A percentile compares a stretch with the other conserved stretches of the same genome.
Conservation (phyloP, 1,140 invertebrate genomes). For the Apis florea region DNA sequence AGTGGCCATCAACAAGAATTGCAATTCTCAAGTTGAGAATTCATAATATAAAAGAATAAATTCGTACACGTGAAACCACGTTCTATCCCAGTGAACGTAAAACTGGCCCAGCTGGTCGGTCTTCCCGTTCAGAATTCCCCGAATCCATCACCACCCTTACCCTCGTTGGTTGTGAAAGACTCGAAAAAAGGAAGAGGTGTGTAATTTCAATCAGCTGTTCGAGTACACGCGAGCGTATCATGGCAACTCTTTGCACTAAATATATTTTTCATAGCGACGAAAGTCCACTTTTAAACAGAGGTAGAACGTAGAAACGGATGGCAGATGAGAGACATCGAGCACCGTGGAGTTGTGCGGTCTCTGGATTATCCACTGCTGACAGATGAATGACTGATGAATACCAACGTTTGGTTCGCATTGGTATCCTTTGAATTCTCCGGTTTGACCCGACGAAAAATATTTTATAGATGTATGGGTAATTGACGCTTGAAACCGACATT, state of each 20-base stretch:
- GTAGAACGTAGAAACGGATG: not conserved
- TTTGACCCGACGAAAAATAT: slow-evolving; percentile 47
- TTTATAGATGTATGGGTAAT: slow-evolving; percentile 53
- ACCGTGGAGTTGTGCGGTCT: slow-evolving; percentile 24
- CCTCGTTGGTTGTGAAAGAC: not conserved
- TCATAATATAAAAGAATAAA: too few relatives aligned
- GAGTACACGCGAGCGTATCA: slow-evolving; percentile 37
- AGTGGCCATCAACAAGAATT: too few relatives aligned
- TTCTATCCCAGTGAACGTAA: not conserved
- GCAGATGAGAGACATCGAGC: not conserved
- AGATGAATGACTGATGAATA: slow-evolving; percentile 51
- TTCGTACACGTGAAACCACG: too few relatives aligned
- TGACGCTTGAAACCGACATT: slow-evolving; percentile 25
- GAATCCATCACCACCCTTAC: slow-evolving; percentile 9
- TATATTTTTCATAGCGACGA: slow-evolving; percentile 52
- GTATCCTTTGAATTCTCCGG: slow-evolving; percentile 4
- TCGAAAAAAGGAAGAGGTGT: slow-evolving; percentile 21
- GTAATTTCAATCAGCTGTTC: slow-evolving; percentile 65
- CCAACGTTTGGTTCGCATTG: slow-evolving; percentile 35
- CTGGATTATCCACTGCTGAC: slow-evolving; percentile 52
- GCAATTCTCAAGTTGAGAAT: too few relatives aligned
- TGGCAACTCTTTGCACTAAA: slow-evolving; percentile 4
- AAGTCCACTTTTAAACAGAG: not conserved
- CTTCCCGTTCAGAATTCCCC: slow-evolving; percentile 10
- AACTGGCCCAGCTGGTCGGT: not conserved